A percentile compares a stretch with the other conserved stretches of the same genome.
These are phyloP conservation scores for Pomacea canaliculata DNA, from an alignment of 2,888 invertebrate species.

Conservation along the genomic window DNA sequence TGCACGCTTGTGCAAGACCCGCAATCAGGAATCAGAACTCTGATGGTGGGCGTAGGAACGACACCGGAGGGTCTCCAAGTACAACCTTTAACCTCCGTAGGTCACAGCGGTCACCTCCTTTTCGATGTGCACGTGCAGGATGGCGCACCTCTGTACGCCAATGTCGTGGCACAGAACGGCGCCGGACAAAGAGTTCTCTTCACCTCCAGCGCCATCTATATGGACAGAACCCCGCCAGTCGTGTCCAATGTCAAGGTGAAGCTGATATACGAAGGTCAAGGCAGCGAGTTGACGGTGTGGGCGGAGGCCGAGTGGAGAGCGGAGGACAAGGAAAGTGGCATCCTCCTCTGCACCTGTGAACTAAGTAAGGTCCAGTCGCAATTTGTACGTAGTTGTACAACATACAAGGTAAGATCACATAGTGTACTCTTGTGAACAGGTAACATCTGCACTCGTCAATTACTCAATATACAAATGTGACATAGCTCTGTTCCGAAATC, in stretches of 20 bases:
- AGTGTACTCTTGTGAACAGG: too few species aligned
- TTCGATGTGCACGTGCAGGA: slow-evolving; percentile 33
- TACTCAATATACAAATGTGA: too few species aligned
- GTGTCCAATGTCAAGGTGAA: slow-evolving; percentile 18
- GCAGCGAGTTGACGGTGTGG: slow-evolving; percentile 1
- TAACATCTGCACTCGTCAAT: too few species aligned
- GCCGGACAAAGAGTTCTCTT: slow-evolving; percentile 40
- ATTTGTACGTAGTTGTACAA: too few species aligned
- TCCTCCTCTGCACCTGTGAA: slow-evolving; percentile 1
- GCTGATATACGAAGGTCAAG: slow-evolving; percentile 19
- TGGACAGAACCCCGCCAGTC: slow-evolving; percentile 42
- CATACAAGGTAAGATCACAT: too few species aligned
- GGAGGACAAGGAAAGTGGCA: slow-evolving; percentile 10
- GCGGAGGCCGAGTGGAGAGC: slow-evolving; percentile 17
- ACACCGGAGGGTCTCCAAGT: slow-evolving; percentile 38
- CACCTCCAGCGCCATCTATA: slow-evolving; percentile 26
- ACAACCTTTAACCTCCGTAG: slow-evolving; percentile 22
- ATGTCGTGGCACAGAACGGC: slow-evolving; percentile 39
- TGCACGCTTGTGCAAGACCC: slow-evolving; percentile 25
- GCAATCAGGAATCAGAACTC: slow-evolving; percentile 28
- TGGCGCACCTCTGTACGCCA: slow-evolving; percentile 36
- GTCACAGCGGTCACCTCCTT: slow-evolving; percentile 24
- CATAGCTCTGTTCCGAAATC: too few species aligned
- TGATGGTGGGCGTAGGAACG: slow-evolving; percentile 38
- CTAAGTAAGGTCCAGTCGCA: neutral